Conservation (phyloP, 1,140 invertebrate genomes). For the Bombus balteatus region DNA sequence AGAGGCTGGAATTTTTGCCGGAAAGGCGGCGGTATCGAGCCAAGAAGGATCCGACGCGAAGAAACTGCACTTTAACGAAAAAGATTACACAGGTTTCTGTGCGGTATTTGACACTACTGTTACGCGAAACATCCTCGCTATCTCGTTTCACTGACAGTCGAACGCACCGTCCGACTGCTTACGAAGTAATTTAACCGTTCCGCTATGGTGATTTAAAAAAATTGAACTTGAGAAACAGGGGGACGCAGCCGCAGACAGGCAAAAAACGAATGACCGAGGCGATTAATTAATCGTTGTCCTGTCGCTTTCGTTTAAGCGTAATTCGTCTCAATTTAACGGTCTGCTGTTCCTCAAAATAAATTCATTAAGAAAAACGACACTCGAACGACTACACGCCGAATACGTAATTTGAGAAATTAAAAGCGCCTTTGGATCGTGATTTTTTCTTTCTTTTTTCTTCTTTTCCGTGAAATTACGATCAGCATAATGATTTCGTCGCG, state of each 20-base stretch:
- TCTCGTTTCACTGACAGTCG: slow-evolving; percentile 50
- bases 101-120: slow-evolving; percentile 25
- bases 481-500: slow-evolving; percentile 9
- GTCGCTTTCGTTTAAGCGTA: slow-evolving; percentile 18
- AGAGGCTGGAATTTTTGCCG: too few species aligned
- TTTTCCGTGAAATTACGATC: neutral
- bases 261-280: slow-evolving; percentile 2
- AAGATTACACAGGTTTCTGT: neutral
- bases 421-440: too few species aligned
- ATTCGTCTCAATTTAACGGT: slow-evolving; percentile 54
- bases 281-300: slow-evolving; percentile 40
- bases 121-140: slow-evolving; percentile 24
- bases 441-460: neutral
- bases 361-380: neutral
- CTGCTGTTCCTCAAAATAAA: slow-evolving; percentile 18
- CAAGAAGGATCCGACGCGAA: too few species aligned
- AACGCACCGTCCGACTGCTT: neutral
- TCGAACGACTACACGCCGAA: too few species aligned
- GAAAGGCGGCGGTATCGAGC: too few species aligned
- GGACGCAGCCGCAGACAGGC: neutral
- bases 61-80: neutral
- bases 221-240: neutral
- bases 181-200: neutral
- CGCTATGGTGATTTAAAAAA: neutral
- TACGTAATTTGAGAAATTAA: too few species aligned